Percentiles rank a stretch among this genome's conserved stretches.
Evolutionary conservation across 2,797 vertebrate genomes (phyloP).

Genomic region (Acestrorhynchus altus): DNA sequence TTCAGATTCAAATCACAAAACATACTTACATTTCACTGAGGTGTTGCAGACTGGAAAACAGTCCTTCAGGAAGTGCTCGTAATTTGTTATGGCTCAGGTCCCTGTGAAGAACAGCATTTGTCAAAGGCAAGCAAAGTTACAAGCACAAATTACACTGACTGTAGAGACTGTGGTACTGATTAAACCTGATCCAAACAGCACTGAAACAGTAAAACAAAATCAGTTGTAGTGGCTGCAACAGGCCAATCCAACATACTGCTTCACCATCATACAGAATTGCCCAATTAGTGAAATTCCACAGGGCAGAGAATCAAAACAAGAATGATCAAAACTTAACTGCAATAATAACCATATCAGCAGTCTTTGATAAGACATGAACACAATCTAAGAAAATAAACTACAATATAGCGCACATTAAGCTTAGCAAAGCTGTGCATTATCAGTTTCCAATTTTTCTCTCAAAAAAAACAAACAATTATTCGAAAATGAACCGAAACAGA

Average conservation of each 20-base stretch:
- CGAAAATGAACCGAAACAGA: too few species aligned
- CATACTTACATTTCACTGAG: conserved; percentile 93
- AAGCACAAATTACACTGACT: conserved; percentile 23
- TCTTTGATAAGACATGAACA: too few species aligned
- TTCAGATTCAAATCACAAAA: conserved; percentile 26
- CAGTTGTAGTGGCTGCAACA: not conserved
- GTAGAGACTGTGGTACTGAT: not conserved
- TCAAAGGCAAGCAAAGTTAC: conserved; percentile 53
- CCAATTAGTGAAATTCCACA: too few species aligned
- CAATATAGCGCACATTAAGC: too few species aligned
- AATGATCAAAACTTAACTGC: too few species aligned
- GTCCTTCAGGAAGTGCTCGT: conserved; percentile 81
- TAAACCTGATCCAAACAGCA: conserved; percentile 5
- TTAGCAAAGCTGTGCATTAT: too few species aligned
- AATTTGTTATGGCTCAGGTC: conserved; percentile 95
- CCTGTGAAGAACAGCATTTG: conserved; percentile 74
- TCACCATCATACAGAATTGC: not conserved
- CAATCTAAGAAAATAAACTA: too few species aligned
- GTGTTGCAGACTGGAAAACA: conserved; percentile 84
- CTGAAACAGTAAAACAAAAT: conserved; percentile 48
- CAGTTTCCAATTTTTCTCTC: too few species aligned
- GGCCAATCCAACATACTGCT: not conserved
- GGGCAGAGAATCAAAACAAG: too few species aligned
- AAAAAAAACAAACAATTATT: too few species aligned
- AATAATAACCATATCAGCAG: too few species aligned